phyloP scores from a whole-genome alignment of 2,888 invertebrate species.

The Andrena hattorfiana region DNA sequence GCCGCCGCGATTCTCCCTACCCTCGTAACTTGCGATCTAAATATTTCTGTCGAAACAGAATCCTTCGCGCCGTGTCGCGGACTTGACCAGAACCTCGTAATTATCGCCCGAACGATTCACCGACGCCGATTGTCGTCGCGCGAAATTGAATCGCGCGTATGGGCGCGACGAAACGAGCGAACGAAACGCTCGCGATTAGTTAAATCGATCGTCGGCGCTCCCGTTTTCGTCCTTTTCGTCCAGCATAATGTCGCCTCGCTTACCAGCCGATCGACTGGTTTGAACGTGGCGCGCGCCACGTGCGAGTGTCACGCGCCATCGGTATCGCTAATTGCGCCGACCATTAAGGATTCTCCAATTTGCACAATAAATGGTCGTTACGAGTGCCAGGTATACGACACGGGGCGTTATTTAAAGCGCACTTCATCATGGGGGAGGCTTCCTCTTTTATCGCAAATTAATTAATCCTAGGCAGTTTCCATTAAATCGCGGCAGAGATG shows the following conservation, averaged over 20 bases:
- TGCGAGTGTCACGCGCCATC: conserved; percentile 67
- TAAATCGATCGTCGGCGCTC: conserved; percentile 62
- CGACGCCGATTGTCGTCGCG: conserved; percentile 52
- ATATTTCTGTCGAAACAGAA: conserved; percentile 13
- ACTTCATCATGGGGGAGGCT: conserved; percentile 62
- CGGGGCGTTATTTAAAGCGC: conserved; percentile 68
- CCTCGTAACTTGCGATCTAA: background rate
- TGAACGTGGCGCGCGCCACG: conserved; percentile 33
- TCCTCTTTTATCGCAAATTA: conserved; percentile 65
- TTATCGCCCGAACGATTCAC: conserved; percentile 50
- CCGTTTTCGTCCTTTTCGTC: conserved; percentile 22
- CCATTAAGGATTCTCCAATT: conserved; percentile 75
- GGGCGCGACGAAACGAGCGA: conserved; percentile 28
- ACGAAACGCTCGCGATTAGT: conserved; percentile 42
- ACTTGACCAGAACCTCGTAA: conserved; percentile 38
- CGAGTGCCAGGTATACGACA: conserved; percentile 50
- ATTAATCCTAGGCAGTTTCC: conserved; percentile 60
- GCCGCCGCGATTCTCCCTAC: too few species aligned
- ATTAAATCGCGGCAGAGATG: conserved; percentile 39
- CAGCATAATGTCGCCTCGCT: background rate
- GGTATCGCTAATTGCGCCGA: conserved; percentile 73
- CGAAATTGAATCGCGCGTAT: conserved; percentile 24
- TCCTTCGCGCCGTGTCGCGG: conserved; percentile 22
- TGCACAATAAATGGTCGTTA: conserved; percentile 74
- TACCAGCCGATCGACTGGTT: conserved; percentile 20